Conservation (phyloP, 2,888 invertebrate species). For the Philopedon plagiatum region DNA sequence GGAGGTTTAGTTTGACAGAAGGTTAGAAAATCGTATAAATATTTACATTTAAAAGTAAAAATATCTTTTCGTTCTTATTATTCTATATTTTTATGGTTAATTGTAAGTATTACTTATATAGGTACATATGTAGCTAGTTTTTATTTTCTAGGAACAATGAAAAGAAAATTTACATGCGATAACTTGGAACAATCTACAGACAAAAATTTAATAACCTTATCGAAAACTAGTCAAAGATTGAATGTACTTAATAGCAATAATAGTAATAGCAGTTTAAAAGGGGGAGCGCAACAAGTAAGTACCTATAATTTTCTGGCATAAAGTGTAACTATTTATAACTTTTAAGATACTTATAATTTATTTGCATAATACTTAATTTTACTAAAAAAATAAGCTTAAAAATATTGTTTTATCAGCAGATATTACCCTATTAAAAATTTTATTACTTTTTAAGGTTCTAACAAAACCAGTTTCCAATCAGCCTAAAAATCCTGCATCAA, state of each 20-base stretch:
- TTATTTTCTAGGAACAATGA: constrained; percentile 55
- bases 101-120: neutral
- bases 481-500: neutral
- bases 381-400: no score
- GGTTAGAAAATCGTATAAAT: constrained; percentile 34
- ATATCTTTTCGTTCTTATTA: no score
- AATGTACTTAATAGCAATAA: constrained; percentile 54
- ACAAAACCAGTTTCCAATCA: constrained; percentile 22
- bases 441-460: constrained; percentile 31
- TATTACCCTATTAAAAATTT: no score
- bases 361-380: no score
- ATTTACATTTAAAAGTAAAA: no score
- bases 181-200: constrained; percentile 53
- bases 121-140: neutral
- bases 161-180: constrained; percentile 64
- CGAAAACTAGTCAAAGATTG: constrained; percentile 56
- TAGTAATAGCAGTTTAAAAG: constrained; percentile 11
- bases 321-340: no score
- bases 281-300: constrained; percentile 16
- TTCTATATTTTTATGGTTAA: no score
- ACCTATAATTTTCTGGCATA: no score
- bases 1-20: constrained; percentile 64
- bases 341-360: no score
- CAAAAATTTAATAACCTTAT: constrained; percentile 56
- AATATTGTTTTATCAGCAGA: no score